Base-by-base conservation (phyloP, 2,888 invertebrate species). In the Platycheirus albimanus region DNA sequence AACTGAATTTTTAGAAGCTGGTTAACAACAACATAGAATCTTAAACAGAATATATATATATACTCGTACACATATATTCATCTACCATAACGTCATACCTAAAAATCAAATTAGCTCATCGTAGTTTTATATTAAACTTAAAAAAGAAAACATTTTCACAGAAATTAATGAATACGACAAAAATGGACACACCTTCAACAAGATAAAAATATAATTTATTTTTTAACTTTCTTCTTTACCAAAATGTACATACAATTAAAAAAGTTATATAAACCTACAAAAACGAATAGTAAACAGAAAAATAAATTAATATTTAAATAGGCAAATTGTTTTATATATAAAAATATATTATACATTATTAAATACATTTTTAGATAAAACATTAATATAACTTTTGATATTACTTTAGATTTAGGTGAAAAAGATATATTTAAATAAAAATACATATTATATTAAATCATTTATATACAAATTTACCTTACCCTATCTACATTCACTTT, bases 351-450 rank as follows among this genome's bases (percentile, higher is more conserved):
- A 51, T 19, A 28, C 19, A 30, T 33, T 33, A 36, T 70, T 69
- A 74, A 71, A 61, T 49, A 81, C 74, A 63, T 64, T 52, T 72
- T 72, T 64, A 72, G 69, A 85, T 67, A 77, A 77, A 81, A 64
- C 58, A 66, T 70, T 71, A 71, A 83, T 77, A 84, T 85, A 84
- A 78, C 84, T 81, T 81, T 81, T 81, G 80, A 81, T 81, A 81
- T 81, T 81, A 81, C 76, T 81, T 70, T 81, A 81, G 80, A 76
- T 58, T 81, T 70, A 69, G 75, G 70, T 64, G 17, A 69, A 80
- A 54, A n/a, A 41, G 5, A 64, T 41, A 61, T 61, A 58, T 51
- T 41, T 63, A 47, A 15, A 10, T 43, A 75, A 51, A 51, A 58
- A 79, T 71, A 64, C 43, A 64, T 67, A 81, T 70, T 20, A 33